Conservation (phyloP, 2,888 invertebrate species). For the Lepas anatifera region DNA sequence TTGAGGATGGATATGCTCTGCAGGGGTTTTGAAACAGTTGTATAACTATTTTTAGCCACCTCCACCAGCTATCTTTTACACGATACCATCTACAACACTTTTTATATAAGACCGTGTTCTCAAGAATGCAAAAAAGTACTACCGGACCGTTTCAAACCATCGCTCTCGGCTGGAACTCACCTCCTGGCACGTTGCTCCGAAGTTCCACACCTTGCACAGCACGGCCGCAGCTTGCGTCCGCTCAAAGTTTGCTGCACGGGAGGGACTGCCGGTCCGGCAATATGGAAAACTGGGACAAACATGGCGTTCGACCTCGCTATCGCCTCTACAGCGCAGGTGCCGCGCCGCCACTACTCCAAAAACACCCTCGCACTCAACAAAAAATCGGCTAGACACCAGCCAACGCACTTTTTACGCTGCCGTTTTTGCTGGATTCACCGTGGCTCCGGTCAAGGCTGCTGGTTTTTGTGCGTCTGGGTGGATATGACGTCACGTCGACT, state of each 20-base stretch:
- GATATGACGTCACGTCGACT: too few relatives aligned
- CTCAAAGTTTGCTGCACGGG: background rate
- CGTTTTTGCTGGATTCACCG: background rate
- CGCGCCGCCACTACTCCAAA: background rate
- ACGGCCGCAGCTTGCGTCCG: background rate
- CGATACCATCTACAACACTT: too few relatives aligned
- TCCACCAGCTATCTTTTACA: too few relatives aligned
- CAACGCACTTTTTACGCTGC: background rate
- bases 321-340: background rate
- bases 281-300: slow-evolving; percentile 3
- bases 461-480: slow-evolving; percentile 7
- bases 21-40: too few relatives aligned
- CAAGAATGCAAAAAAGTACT: too few relatives aligned
- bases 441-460: background rate
- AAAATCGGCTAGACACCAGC: background rate
- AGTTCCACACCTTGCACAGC: background rate
- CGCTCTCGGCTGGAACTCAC: too few relatives aligned
- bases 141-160: too few relatives aligned
- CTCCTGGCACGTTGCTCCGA: too few relatives aligned
- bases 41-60: too few relatives aligned
- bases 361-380: background rate
- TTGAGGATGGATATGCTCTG: too few relatives aligned
- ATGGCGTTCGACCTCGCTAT: background rate
- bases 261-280: background rate
- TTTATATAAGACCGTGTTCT: too few relatives aligned